A percentile compares a stretch with the other conserved stretches of the same genome.
phyloP scores from a whole-genome alignment of 2,888 invertebrate genomes.

The Latrodectus elegans region DNA sequence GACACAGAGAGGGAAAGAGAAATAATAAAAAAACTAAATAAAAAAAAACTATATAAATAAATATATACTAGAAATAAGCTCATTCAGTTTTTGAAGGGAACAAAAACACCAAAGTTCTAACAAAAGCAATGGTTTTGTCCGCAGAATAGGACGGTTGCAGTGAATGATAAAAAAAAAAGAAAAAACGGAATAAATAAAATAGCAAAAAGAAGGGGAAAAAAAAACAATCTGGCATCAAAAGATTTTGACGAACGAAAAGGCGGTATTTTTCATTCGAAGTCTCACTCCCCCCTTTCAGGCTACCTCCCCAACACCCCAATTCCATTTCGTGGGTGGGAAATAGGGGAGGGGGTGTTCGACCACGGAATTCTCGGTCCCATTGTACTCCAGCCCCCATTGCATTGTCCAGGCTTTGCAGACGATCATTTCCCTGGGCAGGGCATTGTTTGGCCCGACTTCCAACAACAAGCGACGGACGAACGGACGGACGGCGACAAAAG shows the following conservation, averaged over 20 bases:
- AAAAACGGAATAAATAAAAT: background rate
- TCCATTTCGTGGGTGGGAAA: constrained; percentile 45
- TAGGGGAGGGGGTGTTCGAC: constrained; percentile 11
- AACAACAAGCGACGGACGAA: constrained; percentile 25
- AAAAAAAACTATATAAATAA: constrained; percentile 4
- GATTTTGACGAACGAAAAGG: constrained; percentile 65
- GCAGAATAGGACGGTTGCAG: constrained; percentile 35
- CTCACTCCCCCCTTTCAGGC: constrained; percentile 18
- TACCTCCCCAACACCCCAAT: constrained; percentile 32
- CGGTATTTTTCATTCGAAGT: constrained; percentile 66
- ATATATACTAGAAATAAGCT: constrained; percentile 47
- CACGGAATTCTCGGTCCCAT: constrained; percentile 38
- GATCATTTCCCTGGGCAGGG: constrained; percentile 56
- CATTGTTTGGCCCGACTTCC: constrained; percentile 54
- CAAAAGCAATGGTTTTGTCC: constrained; percentile 65
- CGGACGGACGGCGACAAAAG: constrained; percentile 60
- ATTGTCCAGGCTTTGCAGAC: constrained; percentile 37
- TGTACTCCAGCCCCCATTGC: constrained; percentile 43
- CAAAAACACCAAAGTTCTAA: constrained; percentile 45
- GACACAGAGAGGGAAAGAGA: background rate
- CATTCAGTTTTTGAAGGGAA: constrained; percentile 49
- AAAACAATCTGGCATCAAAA: constrained; percentile 51
- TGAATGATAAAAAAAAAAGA: background rate
- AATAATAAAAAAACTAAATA: background rate
- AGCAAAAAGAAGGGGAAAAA: background rate